Base-by-base conservation (phyloP, 2,888 invertebrate genomes). In the Drosophila pseudotalamancana region DNA sequence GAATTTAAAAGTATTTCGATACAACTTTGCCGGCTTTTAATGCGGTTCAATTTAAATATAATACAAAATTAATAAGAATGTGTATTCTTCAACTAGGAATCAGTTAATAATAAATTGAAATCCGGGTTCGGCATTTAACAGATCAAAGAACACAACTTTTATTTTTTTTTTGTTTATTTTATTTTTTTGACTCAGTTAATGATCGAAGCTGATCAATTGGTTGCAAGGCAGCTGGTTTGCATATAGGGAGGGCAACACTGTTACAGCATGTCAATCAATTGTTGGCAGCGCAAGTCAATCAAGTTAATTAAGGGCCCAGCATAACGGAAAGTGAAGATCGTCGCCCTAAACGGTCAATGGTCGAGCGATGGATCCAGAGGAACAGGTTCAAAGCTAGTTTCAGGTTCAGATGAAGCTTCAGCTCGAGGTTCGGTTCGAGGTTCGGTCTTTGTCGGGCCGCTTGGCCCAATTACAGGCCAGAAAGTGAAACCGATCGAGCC, bases 401-500 rank as follows among this genome's bases (percentile, higher is more conserved):
- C 49, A 46, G 29, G 14, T 42, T 32, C 46, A 40, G 29, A 4
- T 19, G 42, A 37, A 32, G 29, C 14, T 42, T 32, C 46, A 40
- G 29, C 4, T 19, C 42, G 43, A 32, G 27, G 2, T 43, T 45
- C 31, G 50, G 57, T 72, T 73, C 49, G 25, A 14, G 39, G 63
- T 51, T 29, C 27, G 14, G 8, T 18, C 49, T 67, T 70, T 73
- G 77, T 77, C 79, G 79, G 79, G 53, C 40, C 53, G 46, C 43
- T 56, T 78, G 75, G 76, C 85, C 82, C 81, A 81, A 81, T 81
- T 81, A 81, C 85, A 85, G 85, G 85, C 87, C 85, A 72, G 87
- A 78, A 81, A 87, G 80, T 80, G 80, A 80, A 80, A 80, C 84
- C 59, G 80, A 65, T 60, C 72, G 65, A 48, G 57, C 11, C 53